Evolutionary conservation across 2,113 vertebrate genomes (phyloP).

Genomic region (Neodon shergylaensis): DNA sequence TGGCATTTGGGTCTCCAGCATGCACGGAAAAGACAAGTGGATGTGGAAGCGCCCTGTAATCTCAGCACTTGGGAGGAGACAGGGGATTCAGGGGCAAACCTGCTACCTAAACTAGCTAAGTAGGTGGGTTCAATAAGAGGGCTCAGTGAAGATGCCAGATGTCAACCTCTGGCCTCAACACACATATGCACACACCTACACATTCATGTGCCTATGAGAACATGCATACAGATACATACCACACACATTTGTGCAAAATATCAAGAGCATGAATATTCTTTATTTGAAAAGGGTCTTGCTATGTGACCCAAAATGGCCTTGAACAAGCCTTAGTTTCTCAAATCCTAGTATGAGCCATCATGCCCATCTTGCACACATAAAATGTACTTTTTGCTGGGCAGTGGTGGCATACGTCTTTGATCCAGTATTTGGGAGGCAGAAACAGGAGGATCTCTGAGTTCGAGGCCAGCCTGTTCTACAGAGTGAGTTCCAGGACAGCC

Average conservation of each 20-base stretch:
- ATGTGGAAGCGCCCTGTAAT: not conserved
- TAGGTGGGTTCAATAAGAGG: not conserved
- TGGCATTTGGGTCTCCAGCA: not conserved
- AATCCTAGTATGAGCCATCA: not conserved
- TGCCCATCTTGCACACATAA: not conserved
- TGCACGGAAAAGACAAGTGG: not conserved
- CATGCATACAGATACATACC: not conserved
- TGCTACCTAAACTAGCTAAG: not conserved
- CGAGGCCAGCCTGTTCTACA: not conserved
- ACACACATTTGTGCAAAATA: not conserved
- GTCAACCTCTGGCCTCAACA: not conserved
- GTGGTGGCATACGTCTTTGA: not conserved
- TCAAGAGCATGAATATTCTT: not conserved
- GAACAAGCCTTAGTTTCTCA: not conserved
- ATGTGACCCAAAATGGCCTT: not conserved
- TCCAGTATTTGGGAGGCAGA: not conserved
- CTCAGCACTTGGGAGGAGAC: not conserved
- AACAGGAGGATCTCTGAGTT: not conserved
- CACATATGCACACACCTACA: not conserved
- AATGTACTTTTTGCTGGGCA: not conserved
- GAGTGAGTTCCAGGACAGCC: not conserved
- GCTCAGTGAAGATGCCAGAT: not conserved
- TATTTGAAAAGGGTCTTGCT: not conserved
- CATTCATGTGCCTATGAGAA: not conserved
- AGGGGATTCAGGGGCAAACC: not conserved